Evolutionary conservation across 2,888 invertebrate species (phyloP).

Genomic region (Drosophila mimica): DNA sequence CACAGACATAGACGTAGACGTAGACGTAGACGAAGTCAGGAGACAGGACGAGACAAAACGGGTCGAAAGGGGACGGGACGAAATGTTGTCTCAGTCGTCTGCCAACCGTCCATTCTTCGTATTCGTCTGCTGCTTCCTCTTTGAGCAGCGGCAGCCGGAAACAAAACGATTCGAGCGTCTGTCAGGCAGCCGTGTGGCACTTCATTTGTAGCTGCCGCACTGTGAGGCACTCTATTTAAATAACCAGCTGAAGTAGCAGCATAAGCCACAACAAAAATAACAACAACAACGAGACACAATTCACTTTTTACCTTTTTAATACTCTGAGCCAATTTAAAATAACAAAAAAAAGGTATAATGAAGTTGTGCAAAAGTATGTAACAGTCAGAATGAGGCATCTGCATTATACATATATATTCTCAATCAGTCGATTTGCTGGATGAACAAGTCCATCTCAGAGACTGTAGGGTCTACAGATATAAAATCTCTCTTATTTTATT

Average conservation of each 20-base stretch:
- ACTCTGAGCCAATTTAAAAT: not conserved
- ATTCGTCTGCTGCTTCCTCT: not conserved
- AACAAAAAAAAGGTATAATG: not conserved
- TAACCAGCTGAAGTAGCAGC: conserved; percentile 5
- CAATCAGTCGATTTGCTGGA: not conserved
- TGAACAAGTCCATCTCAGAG: not conserved
- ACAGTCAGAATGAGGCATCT: not conserved
- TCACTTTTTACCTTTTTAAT: conserved; percentile 17
- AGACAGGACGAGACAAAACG: not conserved
- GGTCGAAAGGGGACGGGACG: not conserved
- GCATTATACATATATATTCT: not conserved
- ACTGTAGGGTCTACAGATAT: too few relatives aligned
- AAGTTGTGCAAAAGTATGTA: not conserved
- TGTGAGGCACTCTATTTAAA: conserved; percentile 25
- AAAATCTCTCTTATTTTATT: not conserved
- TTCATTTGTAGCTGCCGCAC: conserved; percentile 49
- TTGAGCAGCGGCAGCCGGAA: conserved; percentile 12
- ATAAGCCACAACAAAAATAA: not conserved
- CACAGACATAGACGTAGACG: not conserved
- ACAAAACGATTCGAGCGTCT: conserved; percentile 36
- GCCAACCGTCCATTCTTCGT: not conserved
- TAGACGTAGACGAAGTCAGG: not conserved
- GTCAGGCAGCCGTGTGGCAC: conserved; percentile 49
- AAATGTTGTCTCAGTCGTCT: not conserved
- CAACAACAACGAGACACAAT: conserved; percentile 7